These are phyloP conservation scores for Aegypius monachus DNA, from an alignment of 2,113 vertebrate genomes.

Conservation along the genomic window DNA sequence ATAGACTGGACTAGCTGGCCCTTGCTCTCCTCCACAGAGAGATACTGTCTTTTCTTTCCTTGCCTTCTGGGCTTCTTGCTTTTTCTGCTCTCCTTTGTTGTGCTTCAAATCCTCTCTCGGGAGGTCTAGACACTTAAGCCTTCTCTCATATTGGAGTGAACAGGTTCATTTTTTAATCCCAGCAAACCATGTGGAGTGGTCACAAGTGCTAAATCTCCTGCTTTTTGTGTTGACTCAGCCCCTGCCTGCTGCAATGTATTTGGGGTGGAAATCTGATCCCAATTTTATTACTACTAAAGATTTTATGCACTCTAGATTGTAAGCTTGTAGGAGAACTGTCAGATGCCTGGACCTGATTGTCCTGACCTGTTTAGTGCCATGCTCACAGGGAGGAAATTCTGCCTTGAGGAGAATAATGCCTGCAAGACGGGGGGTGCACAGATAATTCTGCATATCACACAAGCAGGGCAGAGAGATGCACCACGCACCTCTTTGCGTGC, in stretches of 20 bases:
- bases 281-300: not conserved
- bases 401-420: not conserved
- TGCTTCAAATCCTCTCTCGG: not conserved
- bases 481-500: accelerated
- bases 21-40: not conserved
- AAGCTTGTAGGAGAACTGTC: no score
- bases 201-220: not conserved
- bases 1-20: not conserved
- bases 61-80: not conserved
- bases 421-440: no score
- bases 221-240: not conserved
- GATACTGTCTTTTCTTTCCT: not conserved
- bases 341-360: not conserved
- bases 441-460: accelerated
- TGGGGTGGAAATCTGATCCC: not conserved
- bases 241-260: not conserved
- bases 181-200: not conserved
- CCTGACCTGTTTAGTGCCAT: accelerated
- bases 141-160: not conserved
- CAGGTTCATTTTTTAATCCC: not conserved
- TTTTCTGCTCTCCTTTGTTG: not conserved
- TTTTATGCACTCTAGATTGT: not conserved
- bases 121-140: not conserved
- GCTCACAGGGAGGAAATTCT: not conserved
- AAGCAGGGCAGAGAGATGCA: not conserved